These are phyloP conservation scores for Ormyrus rosae DNA, from an alignment of 2,888 invertebrate genomes.

Conservation along the genomic window DNA sequence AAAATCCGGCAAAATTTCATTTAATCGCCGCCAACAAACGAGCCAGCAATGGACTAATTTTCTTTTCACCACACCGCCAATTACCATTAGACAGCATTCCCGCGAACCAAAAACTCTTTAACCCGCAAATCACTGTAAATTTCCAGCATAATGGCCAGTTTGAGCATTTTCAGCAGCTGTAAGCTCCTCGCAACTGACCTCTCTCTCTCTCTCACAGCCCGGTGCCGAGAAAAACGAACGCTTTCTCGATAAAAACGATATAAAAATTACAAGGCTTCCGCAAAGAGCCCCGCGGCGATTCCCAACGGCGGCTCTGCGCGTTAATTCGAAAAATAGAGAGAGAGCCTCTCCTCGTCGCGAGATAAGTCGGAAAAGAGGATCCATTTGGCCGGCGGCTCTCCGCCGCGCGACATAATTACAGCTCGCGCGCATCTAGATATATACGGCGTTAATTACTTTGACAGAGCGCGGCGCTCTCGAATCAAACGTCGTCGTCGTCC, in stretches of 20 bases:
- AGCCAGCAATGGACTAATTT: no score
- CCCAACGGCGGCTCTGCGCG: neutral
- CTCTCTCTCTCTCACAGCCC: neutral
- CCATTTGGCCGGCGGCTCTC: slow-evolving; percentile 15
- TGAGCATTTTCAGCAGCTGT: no score
- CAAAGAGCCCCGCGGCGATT: neutral
- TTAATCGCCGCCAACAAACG: no score
- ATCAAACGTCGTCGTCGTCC: neutral
- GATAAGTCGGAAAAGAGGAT: slow-evolving; percentile 23
- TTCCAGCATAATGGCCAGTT: no score
- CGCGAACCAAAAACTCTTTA: no score
- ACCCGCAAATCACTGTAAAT: no score
- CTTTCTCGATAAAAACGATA: neutral
- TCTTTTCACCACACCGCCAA: no score
- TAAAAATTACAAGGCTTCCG: neutral
- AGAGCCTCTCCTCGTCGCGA: neutral
- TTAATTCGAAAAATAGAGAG: slow-evolving; percentile 36
- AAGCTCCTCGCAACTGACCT: no score
- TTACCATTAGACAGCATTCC: no score
- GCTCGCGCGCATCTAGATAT: slow-evolving; percentile 12
- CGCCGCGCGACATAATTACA: slow-evolving; percentile 26
- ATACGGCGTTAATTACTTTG: slow-evolving; percentile 34
- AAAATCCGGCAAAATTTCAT: no score
- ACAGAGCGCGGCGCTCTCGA: neutral
- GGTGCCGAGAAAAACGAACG: neutral